A percentile compares a stretch with the other conserved stretches of the same genome.
Evolutionary conservation across 2,797 vertebrate species (phyloP).

Genomic region (Liasis olivaceus): DNA sequence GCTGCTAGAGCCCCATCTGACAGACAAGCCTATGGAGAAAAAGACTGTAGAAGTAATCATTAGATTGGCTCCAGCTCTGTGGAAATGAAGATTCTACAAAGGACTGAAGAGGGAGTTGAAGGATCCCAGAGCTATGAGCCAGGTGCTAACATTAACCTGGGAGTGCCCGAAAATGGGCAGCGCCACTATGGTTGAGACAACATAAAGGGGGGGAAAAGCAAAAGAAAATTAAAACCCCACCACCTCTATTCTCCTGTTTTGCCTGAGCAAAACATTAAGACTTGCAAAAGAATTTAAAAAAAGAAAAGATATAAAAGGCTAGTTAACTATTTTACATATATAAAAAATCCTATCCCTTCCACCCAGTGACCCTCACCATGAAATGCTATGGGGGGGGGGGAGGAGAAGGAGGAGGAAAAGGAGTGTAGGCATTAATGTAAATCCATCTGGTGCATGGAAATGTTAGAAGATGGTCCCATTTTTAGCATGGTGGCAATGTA

Average conservation of each 20-base stretch:
- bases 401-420: slow-evolving; percentile 54
- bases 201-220: slow-evolving; percentile 61
- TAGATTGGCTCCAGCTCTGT: slow-evolving; percentile 73
- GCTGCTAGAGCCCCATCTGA: slow-evolving; percentile 48
- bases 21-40: slow-evolving; percentile 64
- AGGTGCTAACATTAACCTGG: slow-evolving; percentile 67
- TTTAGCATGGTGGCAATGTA: slow-evolving; percentile 73
- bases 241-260: slow-evolving; percentile 67
- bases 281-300: slow-evolving; percentile 72
- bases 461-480: slow-evolving; percentile 64
- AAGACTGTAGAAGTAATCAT: slow-evolving; percentile 71
- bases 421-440: slow-evolving; percentile 69
- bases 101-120: slow-evolving; percentile 64
- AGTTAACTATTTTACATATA: slow-evolving; percentile 72
- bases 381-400: slow-evolving; percentile 56
- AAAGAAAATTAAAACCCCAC: slow-evolving; percentile 64
- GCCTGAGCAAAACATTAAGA: slow-evolving; percentile 70
- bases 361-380: slow-evolving; percentile 75
- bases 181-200: slow-evolving; percentile 67
- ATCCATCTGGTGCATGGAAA: slow-evolving; percentile 69
- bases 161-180: slow-evolving; percentile 76
- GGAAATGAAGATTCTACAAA: slow-evolving; percentile 68
- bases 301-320: slow-evolving; percentile 74
- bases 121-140: slow-evolving; percentile 66
- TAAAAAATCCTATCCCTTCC: slow-evolving; percentile 77